phyloP scores from a whole-genome alignment of 92 coral and sea anemone species.

The Pocillopora grandis region DNA sequence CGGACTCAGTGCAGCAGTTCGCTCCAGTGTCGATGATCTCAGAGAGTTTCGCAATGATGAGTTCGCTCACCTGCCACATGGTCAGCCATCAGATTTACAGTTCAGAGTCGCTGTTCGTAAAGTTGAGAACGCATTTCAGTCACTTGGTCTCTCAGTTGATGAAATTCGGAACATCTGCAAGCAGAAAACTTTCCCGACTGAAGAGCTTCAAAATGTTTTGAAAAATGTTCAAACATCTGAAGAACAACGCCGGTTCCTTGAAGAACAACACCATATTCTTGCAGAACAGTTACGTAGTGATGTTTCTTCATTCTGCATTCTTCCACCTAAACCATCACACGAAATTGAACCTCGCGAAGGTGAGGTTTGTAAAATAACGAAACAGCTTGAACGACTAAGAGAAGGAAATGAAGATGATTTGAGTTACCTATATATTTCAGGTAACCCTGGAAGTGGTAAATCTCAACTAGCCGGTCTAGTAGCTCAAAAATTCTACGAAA shows the following conservation, averaged over 20 bases:
- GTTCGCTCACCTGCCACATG: neutral
- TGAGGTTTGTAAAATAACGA: neutral
- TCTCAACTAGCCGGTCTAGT: neutral
- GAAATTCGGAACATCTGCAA: neutral
- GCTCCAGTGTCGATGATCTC: neutral
- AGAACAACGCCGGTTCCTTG: neutral
- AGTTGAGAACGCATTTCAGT: neutral
- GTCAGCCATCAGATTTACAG: neutral
- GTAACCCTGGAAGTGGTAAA: neutral
- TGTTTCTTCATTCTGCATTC: neutral
- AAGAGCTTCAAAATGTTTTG: neutral
- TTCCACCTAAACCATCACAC: neutral
- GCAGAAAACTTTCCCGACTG: neutral
- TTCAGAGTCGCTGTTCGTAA: neutral
- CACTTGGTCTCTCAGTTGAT: neutral
- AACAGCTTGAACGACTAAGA: neutral
- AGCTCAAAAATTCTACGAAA: neutral
- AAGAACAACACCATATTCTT: neutral
- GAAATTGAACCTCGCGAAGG: neutral
- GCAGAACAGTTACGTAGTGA: neutral
- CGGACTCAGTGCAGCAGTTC: neutral
- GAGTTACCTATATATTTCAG: neutral
- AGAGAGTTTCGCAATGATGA: neutral
- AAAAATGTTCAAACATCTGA: neutral
- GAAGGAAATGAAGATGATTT: neutral